These are phyloP conservation scores for Opisthocomus hoazin DNA, from an alignment of 2,113 vertebrate species.

Conservation along the genomic window DNA sequence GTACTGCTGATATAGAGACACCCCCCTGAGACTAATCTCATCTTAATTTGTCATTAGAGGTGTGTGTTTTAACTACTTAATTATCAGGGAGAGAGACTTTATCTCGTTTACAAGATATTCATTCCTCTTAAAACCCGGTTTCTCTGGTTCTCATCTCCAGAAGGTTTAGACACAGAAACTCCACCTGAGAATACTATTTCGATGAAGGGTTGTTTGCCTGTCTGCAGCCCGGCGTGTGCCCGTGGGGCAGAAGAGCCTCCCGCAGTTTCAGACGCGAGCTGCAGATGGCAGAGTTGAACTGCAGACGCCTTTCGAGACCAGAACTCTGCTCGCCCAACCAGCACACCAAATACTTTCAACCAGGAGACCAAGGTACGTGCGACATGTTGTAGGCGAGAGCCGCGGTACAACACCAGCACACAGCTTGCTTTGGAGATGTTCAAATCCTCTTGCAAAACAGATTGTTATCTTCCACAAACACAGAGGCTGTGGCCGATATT, in stretches of 20 bases:
- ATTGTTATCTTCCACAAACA: background rate
- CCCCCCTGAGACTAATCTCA: background rate
- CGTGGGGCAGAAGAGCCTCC: background rate
- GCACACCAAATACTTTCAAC: background rate
- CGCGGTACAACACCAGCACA: fast-evolving
- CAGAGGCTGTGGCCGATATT: fast-evolving
- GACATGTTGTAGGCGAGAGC: background rate
- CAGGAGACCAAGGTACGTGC: fast-evolving
- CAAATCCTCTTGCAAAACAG: background rate
- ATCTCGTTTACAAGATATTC: background rate
- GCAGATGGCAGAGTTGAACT: conserved; percentile 51
- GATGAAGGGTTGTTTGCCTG: fast-evolving
- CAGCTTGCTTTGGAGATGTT: too few relatives aligned
- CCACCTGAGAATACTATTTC: background rate
- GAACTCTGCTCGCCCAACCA: background rate
- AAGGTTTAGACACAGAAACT: background rate
- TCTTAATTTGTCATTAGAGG: background rate
- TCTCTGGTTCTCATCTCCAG: background rate
- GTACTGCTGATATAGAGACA: background rate
- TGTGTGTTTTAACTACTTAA: background rate
- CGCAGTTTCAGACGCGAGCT: background rate
- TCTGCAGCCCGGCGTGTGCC: fast-evolving
- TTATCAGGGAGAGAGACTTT: background rate
- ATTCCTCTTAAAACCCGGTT: background rate
- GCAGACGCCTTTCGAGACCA: background rate